Conservation (phyloP, 2,113 vertebrate genomes). For the Triplophysa tibetana region DNA sequence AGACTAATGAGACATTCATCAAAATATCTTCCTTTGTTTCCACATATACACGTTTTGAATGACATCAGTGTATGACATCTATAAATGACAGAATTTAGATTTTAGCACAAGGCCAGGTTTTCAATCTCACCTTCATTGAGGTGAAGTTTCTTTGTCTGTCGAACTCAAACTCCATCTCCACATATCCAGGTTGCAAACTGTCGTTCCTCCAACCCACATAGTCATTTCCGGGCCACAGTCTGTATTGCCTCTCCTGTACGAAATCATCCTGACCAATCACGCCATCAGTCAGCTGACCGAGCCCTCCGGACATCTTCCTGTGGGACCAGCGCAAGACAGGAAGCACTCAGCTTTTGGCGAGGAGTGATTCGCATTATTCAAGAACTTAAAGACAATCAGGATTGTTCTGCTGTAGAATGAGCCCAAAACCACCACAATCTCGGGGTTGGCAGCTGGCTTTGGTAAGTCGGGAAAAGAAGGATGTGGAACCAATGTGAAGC, state of each 20-base stretch:
- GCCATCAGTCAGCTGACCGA: conserved; percentile 84
- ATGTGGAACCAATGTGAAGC: neutral
- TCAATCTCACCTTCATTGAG: conserved; percentile 77
- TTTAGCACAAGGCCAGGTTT: neutral
- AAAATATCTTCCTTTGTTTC: too few species aligned
- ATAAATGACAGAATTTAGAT: too few species aligned
- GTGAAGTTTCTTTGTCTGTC: conserved; percentile 81
- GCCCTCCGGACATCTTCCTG: conserved; percentile 76
- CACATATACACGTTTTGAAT: too few species aligned
- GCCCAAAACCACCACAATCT: neutral
- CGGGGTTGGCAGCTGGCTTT: neutral
- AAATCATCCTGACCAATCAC: conserved; percentile 79
- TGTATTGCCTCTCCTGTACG: conserved; percentile 71
- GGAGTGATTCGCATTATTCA: conserved; percentile 22
- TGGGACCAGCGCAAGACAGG: conserved; percentile 26
- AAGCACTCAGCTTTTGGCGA: conserved; percentile 28
- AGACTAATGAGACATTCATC: too few species aligned
- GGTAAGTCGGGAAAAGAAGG: neutral
- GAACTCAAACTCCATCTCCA: conserved; percentile 83
- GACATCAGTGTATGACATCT: too few species aligned
- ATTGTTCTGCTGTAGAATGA: conserved; percentile 38
- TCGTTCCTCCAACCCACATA: conserved; percentile 85
- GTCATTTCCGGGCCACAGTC: conserved; percentile 80
- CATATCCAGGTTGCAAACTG: conserved; percentile 66
- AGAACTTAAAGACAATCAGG: neutral